Conservation (phyloP, 2,797 vertebrate species). For the Nothura maculosa region DNA sequence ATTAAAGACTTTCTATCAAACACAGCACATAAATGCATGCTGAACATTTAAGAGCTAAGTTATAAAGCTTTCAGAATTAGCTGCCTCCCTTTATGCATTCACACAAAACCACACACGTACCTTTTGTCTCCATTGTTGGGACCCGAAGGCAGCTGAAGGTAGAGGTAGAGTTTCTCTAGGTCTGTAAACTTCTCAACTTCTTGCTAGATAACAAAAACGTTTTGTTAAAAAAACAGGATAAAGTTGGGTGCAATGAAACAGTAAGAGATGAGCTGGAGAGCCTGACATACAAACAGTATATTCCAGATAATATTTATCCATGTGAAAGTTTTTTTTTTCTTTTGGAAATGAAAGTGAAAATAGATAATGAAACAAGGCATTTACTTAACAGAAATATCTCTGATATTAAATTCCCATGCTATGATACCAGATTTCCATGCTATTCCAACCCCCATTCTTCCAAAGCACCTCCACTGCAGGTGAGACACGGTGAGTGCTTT, state of each 20-base stretch:
- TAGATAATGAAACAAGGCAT: background rate
- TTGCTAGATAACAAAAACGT: conserved; percentile 86
- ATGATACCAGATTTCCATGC: too few relatives aligned
- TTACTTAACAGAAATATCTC: background rate
- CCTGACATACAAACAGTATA: background rate
- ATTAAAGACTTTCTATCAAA: background rate
- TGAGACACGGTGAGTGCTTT: background rate
- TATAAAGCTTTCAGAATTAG: background rate
- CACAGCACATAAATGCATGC: background rate
- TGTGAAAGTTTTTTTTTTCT: background rate
- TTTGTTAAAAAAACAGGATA: background rate
- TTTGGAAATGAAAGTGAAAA: background rate
- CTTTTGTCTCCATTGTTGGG: conserved; percentile 98
- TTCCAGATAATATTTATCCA: background rate
- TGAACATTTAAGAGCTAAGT: background rate
- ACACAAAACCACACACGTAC: conserved; percentile 74
- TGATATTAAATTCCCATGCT: too few relatives aligned
- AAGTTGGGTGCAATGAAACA: background rate
- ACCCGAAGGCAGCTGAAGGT: conserved; percentile 99
- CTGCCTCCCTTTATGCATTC: background rate
- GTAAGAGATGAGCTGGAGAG: background rate
- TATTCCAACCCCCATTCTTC: background rate
- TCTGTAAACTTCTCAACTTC: conserved; percentile 99
- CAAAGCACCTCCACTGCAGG: background rate
- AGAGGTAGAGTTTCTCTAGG: conserved; percentile 99